Evolutionary conservation across 2,888 invertebrate species (phyloP).

Genomic region (Leistus spinibarbis): DNA sequence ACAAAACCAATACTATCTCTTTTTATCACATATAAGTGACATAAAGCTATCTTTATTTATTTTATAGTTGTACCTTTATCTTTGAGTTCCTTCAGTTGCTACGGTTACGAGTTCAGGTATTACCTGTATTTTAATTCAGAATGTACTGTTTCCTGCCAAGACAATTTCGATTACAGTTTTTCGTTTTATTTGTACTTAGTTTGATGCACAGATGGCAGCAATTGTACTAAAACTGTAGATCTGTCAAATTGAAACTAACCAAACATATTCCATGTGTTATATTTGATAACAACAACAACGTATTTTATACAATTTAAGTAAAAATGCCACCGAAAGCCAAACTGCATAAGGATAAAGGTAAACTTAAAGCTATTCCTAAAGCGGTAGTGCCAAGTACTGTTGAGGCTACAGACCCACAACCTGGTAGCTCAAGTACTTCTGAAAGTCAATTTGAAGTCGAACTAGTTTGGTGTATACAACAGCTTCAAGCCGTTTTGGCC

Average conservation of each 20-base stretch:
- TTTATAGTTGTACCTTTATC: no score
- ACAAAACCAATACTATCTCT: neutral
- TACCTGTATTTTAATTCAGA: no score
- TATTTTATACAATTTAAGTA: neutral
- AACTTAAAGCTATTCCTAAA: conserved; percentile 42
- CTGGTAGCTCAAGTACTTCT: conserved; percentile 2
- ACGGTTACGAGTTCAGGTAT: no score
- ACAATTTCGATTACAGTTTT: neutral
- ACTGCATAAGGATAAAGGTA: conserved; percentile 43
- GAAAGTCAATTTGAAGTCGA: conserved; percentile 72
- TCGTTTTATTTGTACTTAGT: neutral
- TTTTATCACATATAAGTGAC: neutral
- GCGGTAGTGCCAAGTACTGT: neutral
- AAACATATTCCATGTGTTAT: neutral
- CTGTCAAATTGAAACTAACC: neutral
- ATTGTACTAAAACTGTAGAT: neutral
- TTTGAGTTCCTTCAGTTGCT: no score
- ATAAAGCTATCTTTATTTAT: no score
- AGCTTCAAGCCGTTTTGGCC: conserved; percentile 65
- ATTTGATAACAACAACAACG: neutral
- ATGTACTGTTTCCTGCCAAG: no score
- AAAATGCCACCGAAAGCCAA: conserved; percentile 44
- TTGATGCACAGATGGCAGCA: neutral
- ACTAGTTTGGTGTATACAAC: conserved; percentile 80
- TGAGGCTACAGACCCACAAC: conserved; percentile 7